Evolutionary conservation across 2,888 invertebrate species (phyloP).

Genomic region (Chironomus riparius): DNA sequence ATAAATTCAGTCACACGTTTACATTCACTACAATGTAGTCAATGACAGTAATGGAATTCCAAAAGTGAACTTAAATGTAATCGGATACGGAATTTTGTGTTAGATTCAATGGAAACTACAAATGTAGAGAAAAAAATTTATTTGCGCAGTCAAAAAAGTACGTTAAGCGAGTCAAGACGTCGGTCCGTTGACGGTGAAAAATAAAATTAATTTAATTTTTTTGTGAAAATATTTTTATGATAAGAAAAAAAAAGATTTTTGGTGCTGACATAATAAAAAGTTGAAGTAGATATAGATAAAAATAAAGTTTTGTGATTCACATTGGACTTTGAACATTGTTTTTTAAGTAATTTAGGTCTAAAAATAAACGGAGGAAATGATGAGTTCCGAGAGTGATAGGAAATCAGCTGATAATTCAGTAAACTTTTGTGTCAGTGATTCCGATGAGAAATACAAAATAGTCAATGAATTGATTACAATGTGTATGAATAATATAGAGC

Average conservation of each 20-base stretch:
- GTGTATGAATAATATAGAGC: neutral
- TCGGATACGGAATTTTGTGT: too few species aligned
- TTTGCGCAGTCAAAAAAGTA: neutral
- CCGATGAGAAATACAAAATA: neutral
- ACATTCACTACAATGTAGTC: too few species aligned
- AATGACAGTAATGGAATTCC: too few species aligned
- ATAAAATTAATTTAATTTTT: too few species aligned
- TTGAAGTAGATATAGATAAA: too few species aligned
- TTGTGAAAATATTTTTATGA: too few species aligned
- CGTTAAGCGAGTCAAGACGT: neutral
- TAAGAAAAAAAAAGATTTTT: too few species aligned
- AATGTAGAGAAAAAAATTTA: neutral
- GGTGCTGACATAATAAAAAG: too few species aligned
- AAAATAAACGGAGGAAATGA: neutral
- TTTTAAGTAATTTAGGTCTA: neutral
- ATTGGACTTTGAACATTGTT: neutral
- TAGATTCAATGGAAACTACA: too few species aligned
- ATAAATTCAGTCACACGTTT: too few species aligned
- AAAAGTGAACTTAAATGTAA: too few species aligned
- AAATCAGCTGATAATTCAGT: constrained; percentile 9
- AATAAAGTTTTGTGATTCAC: neutral
- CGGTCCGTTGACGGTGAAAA: too few species aligned
- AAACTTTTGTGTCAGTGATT: neutral
- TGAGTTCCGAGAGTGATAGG: neutral
- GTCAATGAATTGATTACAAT: constrained; percentile 12